phyloP scores from a whole-genome alignment of 2,113 vertebrate genomes.

The Craseonycteris thonglongyai region DNA sequence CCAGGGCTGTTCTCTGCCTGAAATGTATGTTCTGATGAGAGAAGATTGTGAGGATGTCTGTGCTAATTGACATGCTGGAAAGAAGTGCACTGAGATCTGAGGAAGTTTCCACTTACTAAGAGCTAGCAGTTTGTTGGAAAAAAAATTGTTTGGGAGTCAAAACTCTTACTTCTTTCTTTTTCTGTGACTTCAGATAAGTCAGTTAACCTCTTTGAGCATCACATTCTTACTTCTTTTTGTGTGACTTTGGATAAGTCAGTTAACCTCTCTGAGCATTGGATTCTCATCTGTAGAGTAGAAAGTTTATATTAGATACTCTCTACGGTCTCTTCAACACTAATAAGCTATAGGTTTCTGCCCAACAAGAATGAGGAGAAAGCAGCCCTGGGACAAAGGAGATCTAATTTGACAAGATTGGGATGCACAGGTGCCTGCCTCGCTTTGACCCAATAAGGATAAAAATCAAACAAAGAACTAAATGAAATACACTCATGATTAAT shows the following conservation, averaged over 20 bases:
- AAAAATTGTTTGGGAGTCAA: background rate
- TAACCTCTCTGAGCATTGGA: background rate
- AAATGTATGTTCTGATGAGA: background rate
- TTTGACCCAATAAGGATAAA: conserved; percentile 36
- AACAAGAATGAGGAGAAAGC: background rate
- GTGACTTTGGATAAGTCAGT: background rate
- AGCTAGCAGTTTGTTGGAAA: background rate
- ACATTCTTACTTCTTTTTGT: background rate
- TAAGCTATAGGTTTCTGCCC: background rate
- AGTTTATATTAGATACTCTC: background rate
- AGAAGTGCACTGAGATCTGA: background rate
- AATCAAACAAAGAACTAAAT: conserved; percentile 33
- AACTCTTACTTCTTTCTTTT: background rate
- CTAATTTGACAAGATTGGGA: background rate
- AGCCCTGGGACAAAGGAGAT: background rate
- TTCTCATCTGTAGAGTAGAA: conserved; percentile 1
- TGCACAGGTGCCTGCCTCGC: background rate
- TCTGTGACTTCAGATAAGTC: background rate
- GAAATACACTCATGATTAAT: conserved; percentile 50
- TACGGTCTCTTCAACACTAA: background rate
- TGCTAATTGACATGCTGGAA: background rate
- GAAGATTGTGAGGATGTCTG: background rate
- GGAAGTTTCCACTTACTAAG: background rate
- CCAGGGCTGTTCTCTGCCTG: background rate
- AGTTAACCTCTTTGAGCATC: background rate